Conservation (phyloP, 1,140 invertebrate species). For the Maniola jurtina region DNA sequence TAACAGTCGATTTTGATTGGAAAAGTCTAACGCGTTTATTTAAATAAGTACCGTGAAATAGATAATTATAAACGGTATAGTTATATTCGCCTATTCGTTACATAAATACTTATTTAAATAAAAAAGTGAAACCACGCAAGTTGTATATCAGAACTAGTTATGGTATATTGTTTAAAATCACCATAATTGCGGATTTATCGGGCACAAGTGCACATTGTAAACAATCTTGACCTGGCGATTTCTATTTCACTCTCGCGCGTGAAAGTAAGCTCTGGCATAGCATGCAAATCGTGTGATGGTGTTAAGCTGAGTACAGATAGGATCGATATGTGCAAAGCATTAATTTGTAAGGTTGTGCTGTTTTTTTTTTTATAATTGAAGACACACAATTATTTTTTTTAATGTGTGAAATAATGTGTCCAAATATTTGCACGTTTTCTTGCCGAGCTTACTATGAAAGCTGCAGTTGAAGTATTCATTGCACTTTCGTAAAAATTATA, state of each 20-base stretch:
- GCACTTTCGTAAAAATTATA: no score
- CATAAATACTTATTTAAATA: not conserved
- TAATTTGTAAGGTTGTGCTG: no score
- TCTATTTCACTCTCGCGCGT: constrained; percentile 24
- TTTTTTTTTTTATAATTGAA: no score
- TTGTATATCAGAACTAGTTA: not conserved
- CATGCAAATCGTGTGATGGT: constrained; percentile 18
- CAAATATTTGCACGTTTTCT: no score
- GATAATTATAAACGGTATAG: no score
- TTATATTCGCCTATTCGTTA: not conserved
- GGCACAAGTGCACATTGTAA: constrained; percentile 18
- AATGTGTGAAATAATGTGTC: no score
- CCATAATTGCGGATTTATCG: constrained; percentile 16
- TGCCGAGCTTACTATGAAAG: no score
- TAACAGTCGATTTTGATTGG: no score
- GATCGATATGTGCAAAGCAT: not conserved
- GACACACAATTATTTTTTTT: no score
- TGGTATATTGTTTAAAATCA: constrained; percentile 12
- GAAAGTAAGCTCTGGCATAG: constrained; percentile 22
- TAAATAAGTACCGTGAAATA: no score
- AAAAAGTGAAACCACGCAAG: not conserved
- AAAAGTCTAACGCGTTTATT: no score
- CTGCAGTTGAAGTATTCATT: no score
- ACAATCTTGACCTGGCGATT: constrained; percentile 24
- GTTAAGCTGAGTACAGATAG: constrained; percentile 6